Evolutionary conservation across 2,888 invertebrate genomes (phyloP).

Genomic region (Lissocephala sabroskyi): DNA sequence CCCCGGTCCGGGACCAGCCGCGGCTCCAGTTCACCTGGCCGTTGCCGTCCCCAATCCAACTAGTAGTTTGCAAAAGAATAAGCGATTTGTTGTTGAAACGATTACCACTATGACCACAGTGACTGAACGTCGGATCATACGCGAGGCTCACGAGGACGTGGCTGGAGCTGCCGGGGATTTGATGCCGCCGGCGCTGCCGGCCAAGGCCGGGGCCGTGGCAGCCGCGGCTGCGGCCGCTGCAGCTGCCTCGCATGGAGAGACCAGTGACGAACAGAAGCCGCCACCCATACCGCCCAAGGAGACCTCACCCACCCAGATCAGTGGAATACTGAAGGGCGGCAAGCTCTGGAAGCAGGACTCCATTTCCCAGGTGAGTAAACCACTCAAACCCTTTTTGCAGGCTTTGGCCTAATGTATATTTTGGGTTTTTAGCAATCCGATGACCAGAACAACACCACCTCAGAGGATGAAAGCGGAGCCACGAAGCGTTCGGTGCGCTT

Average conservation of each 20-base stretch:
- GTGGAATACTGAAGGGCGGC: slow-evolving; percentile 85
- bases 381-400: too few relatives aligned
- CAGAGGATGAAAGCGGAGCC: slow-evolving; percentile 74
- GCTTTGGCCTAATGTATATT: not conserved
- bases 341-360: slow-evolving; percentile 81
- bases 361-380: slow-evolving; percentile 75
- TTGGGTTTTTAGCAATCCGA: slow-evolving; percentile 57
- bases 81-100: slow-evolving; percentile 76
- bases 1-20: slow-evolving; percentile 10
- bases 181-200: slow-evolving; percentile 31
- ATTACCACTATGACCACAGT: slow-evolving; percentile 79
- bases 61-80: slow-evolving; percentile 66
- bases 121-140: slow-evolving; percentile 77
- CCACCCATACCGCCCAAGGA: slow-evolving; percentile 72
- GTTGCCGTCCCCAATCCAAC: too few relatives aligned
- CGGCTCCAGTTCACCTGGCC: too few relatives aligned
- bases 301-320: slow-evolving; percentile 77
- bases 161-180: slow-evolving; percentile 21
- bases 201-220: slow-evolving; percentile 20
- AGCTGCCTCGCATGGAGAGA: slow-evolving; percentile 19
- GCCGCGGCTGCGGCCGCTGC: slow-evolving; percentile 6
- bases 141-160: slow-evolving; percentile 68
- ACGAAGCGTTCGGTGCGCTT: slow-evolving; percentile 79
- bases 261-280: slow-evolving; percentile 55
- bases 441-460: slow-evolving; percentile 68